Percentiles rank a stretch among this genome's conserved stretches.
Conservation (phyloP, 2,888 invertebrate genomes). For the Macrosiphum euphorbiae region DNA sequence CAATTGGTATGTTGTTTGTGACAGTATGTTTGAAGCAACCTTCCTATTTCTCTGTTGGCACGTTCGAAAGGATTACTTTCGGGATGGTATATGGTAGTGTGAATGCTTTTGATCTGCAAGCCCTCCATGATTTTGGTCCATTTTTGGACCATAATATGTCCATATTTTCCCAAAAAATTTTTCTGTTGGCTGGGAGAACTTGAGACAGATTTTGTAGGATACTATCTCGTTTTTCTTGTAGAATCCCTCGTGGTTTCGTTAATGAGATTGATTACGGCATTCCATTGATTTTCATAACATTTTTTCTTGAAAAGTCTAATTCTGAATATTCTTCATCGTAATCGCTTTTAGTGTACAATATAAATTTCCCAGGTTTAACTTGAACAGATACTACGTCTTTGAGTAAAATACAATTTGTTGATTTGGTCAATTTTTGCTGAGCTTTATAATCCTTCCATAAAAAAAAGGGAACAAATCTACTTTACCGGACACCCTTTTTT, state of each 20-base stretch:
- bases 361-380: background rate
- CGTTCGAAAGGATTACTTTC: too few species aligned
- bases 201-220: conserved; percentile 26
- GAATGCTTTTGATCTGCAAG: too few species aligned
- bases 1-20: too few species aligned
- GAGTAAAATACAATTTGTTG: conserved; percentile 22
- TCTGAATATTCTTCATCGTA: background rate
- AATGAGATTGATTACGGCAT: background rate
- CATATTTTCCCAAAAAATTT: conserved; percentile 23
- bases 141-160: too few species aligned
- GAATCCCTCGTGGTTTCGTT: background rate
- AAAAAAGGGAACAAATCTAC: background rate
- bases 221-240: conserved; percentile 7
- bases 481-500: too few species aligned
- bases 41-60: too few species aligned
- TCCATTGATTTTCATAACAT: background rate
- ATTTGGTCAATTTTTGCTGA: conserved; percentile 21
- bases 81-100: too few species aligned
- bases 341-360: background rate
- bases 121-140: too few species aligned
- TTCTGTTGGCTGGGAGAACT: conserved; percentile 6
- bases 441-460: conserved; percentile 16
- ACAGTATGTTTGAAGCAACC: too few species aligned
- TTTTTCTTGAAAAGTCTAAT: background rate
- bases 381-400: conserved; percentile 14